phyloP scores from a whole-genome alignment of 2,888 invertebrate genomes.

The Sarcophaga caerulescens region DNA sequence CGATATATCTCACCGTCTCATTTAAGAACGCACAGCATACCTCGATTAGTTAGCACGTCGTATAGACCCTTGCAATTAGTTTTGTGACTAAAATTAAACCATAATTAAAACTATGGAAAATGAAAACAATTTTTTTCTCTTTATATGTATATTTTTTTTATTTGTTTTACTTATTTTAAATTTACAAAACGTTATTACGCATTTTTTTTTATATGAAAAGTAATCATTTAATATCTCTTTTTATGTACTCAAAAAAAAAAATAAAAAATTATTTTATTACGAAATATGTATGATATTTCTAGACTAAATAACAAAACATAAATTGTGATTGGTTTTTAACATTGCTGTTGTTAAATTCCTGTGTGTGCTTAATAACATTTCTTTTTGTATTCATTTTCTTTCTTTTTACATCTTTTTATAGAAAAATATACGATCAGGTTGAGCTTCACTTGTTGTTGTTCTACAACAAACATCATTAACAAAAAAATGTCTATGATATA shows the following conservation, averaged over 20 bases:
- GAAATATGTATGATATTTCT: conserved; percentile 50
- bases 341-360: conserved; percentile 57
- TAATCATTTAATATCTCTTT: background rate
- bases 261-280: conserved; percentile 35
- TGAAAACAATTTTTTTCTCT: too few relatives aligned
- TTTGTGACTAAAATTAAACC: too few relatives aligned
- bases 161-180: too few relatives aligned
- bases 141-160: too few relatives aligned
- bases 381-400: conserved; percentile 12
- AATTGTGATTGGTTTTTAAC: conserved; percentile 54
- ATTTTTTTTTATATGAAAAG: background rate
- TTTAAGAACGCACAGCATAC: too few relatives aligned
- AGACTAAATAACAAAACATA: conserved; percentile 57
- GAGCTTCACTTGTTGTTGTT: conserved; percentile 21
- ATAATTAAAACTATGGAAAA: too few relatives aligned
- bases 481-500: conserved; percentile 36
- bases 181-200: too few relatives aligned
- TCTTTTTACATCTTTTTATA: conserved; percentile 22
- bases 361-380: conserved; percentile 55
- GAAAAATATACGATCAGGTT: conserved; percentile 53
- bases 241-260: background rate
- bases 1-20: too few relatives aligned
- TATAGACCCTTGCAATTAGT: too few relatives aligned
- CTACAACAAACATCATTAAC: conserved; percentile 43
- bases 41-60: too few relatives aligned